phyloP scores from a whole-genome alignment of 2,888 invertebrate genomes.

The Nemurella pictetii region DNA sequence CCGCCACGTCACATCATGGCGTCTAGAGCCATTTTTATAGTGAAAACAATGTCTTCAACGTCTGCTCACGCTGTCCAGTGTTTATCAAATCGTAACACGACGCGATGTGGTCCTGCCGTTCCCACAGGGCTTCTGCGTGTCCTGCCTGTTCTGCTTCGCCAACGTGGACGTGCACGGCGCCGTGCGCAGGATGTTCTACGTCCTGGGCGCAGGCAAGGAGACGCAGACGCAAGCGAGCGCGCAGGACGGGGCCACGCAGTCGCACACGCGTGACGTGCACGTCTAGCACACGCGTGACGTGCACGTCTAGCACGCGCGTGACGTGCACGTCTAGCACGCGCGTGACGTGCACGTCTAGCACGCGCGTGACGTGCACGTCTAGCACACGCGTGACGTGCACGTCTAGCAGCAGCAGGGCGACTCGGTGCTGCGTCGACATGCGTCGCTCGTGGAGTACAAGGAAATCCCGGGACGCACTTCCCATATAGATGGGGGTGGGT shows the following conservation, averaged over 20 bases:
- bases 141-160: constrained; percentile 73
- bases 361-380: neutral
- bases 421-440: too few relatives aligned
- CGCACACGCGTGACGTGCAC: neutral
- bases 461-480: too few relatives aligned
- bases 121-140: constrained; percentile 68
- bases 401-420: neutral
- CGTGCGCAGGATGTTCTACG: constrained; percentile 47
- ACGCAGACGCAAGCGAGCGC: neutral
- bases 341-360: constrained; percentile 47
- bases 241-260: neutral
- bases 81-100: neutral
- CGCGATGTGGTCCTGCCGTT: neutral
- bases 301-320: constrained; percentile 76
- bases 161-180: constrained; percentile 71
- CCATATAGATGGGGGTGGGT: too few relatives aligned
- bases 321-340: constrained; percentile 70
- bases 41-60: too few relatives aligned
- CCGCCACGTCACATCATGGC: too few relatives aligned
- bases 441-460: too few relatives aligned
- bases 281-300: constrained; percentile 59
- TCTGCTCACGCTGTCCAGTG: too few relatives aligned
- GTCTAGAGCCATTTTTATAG: too few relatives aligned
- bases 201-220: neutral
- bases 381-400: neutral